These are phyloP conservation scores for Eulithis prunata DNA, from an alignment of 2,888 invertebrate genomes.

Conservation along the genomic window DNA sequence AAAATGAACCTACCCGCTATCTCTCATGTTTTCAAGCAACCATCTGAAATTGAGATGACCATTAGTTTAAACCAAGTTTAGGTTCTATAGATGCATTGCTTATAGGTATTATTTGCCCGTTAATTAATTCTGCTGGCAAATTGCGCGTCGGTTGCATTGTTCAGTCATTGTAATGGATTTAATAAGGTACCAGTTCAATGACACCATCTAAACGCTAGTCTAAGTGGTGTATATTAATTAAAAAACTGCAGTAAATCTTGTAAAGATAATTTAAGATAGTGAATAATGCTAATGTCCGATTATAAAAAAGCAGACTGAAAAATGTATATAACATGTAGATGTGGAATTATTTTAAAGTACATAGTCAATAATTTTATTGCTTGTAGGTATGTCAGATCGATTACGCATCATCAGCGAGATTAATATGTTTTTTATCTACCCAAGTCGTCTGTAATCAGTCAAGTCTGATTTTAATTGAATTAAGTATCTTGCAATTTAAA, in stretches of 20 bases:
- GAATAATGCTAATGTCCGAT: too few species aligned
- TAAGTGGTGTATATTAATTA: too few species aligned
- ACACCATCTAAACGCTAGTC: too few species aligned
- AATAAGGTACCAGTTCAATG: slow-evolving; percentile 9
- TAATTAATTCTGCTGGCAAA: slow-evolving; percentile 26
- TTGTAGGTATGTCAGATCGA: not conserved
- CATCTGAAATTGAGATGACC: slow-evolving; percentile 44
- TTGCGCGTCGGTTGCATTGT: slow-evolving; percentile 13
- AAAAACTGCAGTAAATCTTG: too few species aligned
- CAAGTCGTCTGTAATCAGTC: slow-evolving; percentile 7
- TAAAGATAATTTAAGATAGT: too few species aligned
- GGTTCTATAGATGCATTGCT: slow-evolving; percentile 29
- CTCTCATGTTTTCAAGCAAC: slow-evolving; percentile 23
- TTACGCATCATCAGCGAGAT: not conserved
- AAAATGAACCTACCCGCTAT: slow-evolving; percentile 8
- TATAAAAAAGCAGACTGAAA: too few species aligned
- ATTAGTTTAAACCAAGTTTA: slow-evolving; percentile 42
- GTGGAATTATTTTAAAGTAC: too few species aligned
- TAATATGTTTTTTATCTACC: too few species aligned
- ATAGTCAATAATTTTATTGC: too few species aligned
- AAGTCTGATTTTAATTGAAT: slow-evolving; percentile 2
- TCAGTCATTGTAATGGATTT: slow-evolving; percentile 12
- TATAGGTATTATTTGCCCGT: slow-evolving; percentile 16
- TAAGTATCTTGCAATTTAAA: too few species aligned
- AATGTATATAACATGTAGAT: too few species aligned